Conservation (phyloP, 30 jellyfish, hydroid and myxozoan genomes). For the Mastigias papua region DNA sequence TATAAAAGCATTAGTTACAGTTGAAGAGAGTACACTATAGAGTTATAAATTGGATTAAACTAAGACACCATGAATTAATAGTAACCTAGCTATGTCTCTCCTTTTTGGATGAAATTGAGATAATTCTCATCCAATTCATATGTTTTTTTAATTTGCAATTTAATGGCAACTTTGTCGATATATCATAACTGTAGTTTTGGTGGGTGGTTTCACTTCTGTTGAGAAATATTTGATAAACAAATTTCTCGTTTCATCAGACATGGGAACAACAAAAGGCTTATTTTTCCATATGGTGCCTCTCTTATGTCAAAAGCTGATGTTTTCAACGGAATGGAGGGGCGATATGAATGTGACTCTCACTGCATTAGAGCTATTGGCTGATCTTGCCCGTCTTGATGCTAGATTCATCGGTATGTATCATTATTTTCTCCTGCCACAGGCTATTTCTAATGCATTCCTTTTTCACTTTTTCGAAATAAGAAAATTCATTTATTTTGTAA, state of each 20-base stretch:
- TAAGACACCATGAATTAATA: too few species aligned
- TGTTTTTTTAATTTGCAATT: too few species aligned
- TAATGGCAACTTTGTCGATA: too few species aligned
- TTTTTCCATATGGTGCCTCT: conserved; percentile 85
- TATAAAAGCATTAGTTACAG: too few species aligned
- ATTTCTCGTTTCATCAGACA: conserved; percentile 55
- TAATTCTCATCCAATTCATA: too few species aligned
- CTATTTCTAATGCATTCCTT: neutral
- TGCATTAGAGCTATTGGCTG: conserved; percentile 92
- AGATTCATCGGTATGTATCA: conserved; percentile 84
- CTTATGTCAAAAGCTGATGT: conserved; percentile 91
- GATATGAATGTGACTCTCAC: conserved; percentile 92
- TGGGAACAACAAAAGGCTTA: conserved; percentile 88
- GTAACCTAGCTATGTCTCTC: too few species aligned
- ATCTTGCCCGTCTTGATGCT: conserved; percentile 89
- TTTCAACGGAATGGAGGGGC: conserved; percentile 91
- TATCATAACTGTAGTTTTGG: too few species aligned
- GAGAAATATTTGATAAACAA: neutral
- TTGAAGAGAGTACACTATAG: neutral
- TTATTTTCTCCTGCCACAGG: neutral
- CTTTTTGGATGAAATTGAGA: too few species aligned
- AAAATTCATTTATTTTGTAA: too few species aligned
- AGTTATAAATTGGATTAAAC: too few species aligned
- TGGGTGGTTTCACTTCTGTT: too few species aligned
- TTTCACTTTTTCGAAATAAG: neutral